Conservation (phyloP, 2,113 vertebrate species). For the Corvus moneduloides region DNA sequence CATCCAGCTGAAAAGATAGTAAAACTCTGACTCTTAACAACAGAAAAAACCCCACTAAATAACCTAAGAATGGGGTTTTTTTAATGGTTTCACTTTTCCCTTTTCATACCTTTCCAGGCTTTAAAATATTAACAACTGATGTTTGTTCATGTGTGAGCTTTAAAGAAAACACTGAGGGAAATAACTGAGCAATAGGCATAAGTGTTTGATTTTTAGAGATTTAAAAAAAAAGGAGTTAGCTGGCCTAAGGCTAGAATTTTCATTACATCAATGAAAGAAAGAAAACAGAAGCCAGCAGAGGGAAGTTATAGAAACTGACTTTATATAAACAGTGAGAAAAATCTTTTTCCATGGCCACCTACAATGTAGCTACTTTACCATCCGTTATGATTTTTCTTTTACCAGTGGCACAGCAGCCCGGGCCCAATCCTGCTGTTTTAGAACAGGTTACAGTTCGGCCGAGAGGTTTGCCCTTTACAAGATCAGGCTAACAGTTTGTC, state of each 20-base stretch:
- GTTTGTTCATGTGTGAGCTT: conserved; percentile 42
- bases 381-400: conserved; percentile 30
- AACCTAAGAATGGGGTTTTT: background rate
- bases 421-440: background rate
- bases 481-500: background rate
- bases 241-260: conserved; percentile 69
- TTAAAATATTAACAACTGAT: conserved; percentile 36
- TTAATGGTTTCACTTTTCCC: background rate
- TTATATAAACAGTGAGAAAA: conserved; percentile 70
- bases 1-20: conserved; percentile 48
- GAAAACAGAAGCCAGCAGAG: conserved; percentile 73
- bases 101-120: conserved; percentile 20
- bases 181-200: conserved; percentile 47
- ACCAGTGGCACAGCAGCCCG: background rate
- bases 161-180: conserved; percentile 57
- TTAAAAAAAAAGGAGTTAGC: conserved; percentile 25
- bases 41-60: background rate
- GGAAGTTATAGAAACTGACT: conserved; percentile 75
- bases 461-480: background rate
- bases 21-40: background rate
- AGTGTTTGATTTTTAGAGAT: conserved; percentile 62
- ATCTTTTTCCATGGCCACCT: conserved; percentile 70
- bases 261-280: conserved; percentile 69
- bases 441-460: background rate
- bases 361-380: conserved; percentile 67